A percentile compares a stretch with the other conserved stretches of the same genome.
These are phyloP conservation scores for Stegostoma tigrinum DNA, from an alignment of 2,113 vertebrate species.

Conservation along the genomic window DNA sequence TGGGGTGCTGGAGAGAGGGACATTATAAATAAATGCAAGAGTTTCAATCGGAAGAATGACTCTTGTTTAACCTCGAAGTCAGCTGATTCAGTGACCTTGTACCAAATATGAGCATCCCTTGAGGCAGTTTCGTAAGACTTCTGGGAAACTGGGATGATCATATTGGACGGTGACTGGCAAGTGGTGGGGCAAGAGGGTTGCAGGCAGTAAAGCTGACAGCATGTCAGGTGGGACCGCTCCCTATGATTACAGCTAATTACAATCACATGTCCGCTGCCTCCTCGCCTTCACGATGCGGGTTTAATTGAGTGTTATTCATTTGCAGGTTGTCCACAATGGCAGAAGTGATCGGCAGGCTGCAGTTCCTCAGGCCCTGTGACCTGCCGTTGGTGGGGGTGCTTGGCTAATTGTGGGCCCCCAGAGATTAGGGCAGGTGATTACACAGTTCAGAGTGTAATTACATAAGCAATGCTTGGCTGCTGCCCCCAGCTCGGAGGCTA, in stretches of 20 bases:
- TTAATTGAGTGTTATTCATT: slow-evolving; percentile 91
- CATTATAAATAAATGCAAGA: background rate
- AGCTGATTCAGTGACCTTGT: background rate
- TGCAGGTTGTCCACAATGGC: slow-evolving; percentile 64
- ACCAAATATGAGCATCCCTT: background rate
- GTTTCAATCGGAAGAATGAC: background rate
- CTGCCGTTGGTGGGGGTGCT: slow-evolving; percentile 50
- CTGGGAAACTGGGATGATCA: background rate
- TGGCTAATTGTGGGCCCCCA: slow-evolving; percentile 84
- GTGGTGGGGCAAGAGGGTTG: background rate
- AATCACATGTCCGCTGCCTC: slow-evolving; percentile 78
- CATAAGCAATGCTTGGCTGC: slow-evolving; percentile 85
- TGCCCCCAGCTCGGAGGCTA: slow-evolving; percentile 69
- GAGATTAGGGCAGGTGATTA: slow-evolving; percentile 88
- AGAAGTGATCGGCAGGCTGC: slow-evolving; percentile 57
- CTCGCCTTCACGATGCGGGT: slow-evolving; percentile 70
- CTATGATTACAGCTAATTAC: slow-evolving; percentile 93
- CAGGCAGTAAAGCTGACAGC: slow-evolving; percentile 57
- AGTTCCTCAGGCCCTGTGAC: slow-evolving; percentile 48
- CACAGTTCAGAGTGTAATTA: slow-evolving; percentile 94
- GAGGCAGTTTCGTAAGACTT: background rate
- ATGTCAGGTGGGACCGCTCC: slow-evolving; percentile 61
- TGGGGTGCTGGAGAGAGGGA: background rate
- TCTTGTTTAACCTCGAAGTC: background rate
- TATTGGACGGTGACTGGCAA: background rate